These are phyloP conservation scores for Herpailurus yagouaroundi DNA, from an alignment of 2,113 vertebrate genomes.

Conservation along the genomic window DNA sequence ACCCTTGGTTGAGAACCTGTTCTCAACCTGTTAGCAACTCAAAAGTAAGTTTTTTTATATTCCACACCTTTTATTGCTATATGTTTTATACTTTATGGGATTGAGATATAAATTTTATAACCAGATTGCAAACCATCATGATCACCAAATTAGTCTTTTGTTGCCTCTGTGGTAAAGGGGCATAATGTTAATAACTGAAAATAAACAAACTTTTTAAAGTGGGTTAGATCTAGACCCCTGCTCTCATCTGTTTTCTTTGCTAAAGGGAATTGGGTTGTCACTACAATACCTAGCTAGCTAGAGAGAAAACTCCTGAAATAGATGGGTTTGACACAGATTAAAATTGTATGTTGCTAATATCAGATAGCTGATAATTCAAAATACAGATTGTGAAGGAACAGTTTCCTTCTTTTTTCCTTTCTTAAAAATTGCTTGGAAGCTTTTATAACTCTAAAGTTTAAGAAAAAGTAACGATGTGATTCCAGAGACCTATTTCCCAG, in stretches of 20 bases:
- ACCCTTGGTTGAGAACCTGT: neutral
- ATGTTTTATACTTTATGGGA: neutral
- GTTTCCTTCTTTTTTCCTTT: neutral
- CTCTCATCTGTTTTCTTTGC: neutral
- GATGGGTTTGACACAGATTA: neutral
- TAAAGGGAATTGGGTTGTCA: neutral
- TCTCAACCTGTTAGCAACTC: neutral
- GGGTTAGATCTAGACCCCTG: neutral
- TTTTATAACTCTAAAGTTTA: neutral
- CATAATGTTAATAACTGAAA: neutral
- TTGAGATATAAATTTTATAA: neutral
- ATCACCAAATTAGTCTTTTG: neutral
- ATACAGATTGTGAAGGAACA: neutral
- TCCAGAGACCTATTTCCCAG: neutral
- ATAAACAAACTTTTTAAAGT: neutral
- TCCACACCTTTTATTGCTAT: neutral
- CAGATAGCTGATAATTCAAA: neutral
- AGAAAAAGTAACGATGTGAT: neutral
- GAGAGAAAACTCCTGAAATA: conserved; percentile 7
- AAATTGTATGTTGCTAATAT: neutral
- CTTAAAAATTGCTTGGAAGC: neutral
- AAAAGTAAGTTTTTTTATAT: conserved; percentile 16
- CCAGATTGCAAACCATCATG: neutral
- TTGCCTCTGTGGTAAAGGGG: neutral
- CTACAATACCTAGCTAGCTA: neutral